Percentiles rank a stretch among this genome's conserved stretches.
Conservation (phyloP, 2,888 invertebrate species). For the Drosophila engyochracea region DNA sequence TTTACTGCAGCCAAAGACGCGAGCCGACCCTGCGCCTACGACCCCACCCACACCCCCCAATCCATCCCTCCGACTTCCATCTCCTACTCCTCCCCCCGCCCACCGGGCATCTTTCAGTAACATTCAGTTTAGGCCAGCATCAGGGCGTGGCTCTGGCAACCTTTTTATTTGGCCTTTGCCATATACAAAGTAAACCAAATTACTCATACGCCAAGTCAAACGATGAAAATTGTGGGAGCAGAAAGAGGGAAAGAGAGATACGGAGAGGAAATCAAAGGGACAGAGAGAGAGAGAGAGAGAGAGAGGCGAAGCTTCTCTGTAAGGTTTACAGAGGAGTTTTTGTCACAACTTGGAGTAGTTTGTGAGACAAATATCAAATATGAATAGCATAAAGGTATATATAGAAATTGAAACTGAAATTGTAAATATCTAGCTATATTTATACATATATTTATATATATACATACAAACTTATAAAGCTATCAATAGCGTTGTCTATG, state of each 20-base stretch:
- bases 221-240: slow-evolving; percentile 3
- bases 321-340: background rate
- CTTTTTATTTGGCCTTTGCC: slow-evolving; percentile 35
- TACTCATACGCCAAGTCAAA: slow-evolving; percentile 69
- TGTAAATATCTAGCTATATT: background rate
- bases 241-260: too few relatives aligned
- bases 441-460: background rate
- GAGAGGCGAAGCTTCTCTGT: background rate
- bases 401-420: background rate
- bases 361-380: background rate
- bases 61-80: too few relatives aligned
- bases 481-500: background rate
- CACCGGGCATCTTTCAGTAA: background rate
- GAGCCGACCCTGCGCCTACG: slow-evolving; percentile 9
- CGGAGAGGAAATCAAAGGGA: background rate
- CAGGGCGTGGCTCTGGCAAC: slow-evolving; percentile 26
- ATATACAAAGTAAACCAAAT: slow-evolving; percentile 44
- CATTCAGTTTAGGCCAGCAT: slow-evolving; percentile 7
- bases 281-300: background rate
- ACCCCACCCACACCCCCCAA: background rate
- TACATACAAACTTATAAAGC: background rate
- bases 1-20: slow-evolving; percentile 59
- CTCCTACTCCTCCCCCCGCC: background rate
- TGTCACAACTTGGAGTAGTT: background rate
- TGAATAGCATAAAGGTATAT: background rate